Evolutionary conservation across 2,888 invertebrate genomes (phyloP), one percentile per base, ranked within the genome.

Genomic region (Chrysolina americana): DNA sequence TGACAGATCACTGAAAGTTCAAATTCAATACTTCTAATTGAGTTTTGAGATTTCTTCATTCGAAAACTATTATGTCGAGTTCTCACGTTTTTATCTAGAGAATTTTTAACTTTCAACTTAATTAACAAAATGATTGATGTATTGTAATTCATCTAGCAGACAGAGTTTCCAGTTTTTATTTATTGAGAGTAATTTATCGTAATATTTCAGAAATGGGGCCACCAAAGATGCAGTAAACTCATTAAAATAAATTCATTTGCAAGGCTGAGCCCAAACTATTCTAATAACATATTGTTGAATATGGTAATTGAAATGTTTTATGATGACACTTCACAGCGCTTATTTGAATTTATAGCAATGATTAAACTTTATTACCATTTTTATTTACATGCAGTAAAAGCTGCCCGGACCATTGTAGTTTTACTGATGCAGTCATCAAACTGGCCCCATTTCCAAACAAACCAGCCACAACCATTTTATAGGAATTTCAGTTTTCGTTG

Each of bases 311-410:
- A 73, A 73, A 73, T 70, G 68, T 64, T 73, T 73, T 74, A 74
- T 66, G 50, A 44, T 65, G 41, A 66, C 56, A 53, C 53, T 64
- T 50, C 47, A 66, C 23, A 62, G 62, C 63, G 59, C 64, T 73
- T 56, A 69, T 69, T 73, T 64, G 64, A 69, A 69, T 73, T 73
- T 73, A 73, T 73, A 69, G 68, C 64, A 56, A 69, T 73, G 68
- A 73, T 73, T 73, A 68, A 69, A 73, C 56, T 73, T 73, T 68
- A 73, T 73, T 65, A 73, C 65, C 73, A 73, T 73, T 73, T 73
- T 68, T 73, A 73, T 73, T 73, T 73, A 73, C 69, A 64, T 56
- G 68, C 68, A 64, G 64, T 68, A 69, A 73, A 73, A 47, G 5
- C 56, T 53, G 68, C 68, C 64, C 63, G 64, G 68, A 15, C 64